Evolutionary conservation across 1,140 invertebrate species (phyloP).

Genomic region (Nasonia longicornis): DNA sequence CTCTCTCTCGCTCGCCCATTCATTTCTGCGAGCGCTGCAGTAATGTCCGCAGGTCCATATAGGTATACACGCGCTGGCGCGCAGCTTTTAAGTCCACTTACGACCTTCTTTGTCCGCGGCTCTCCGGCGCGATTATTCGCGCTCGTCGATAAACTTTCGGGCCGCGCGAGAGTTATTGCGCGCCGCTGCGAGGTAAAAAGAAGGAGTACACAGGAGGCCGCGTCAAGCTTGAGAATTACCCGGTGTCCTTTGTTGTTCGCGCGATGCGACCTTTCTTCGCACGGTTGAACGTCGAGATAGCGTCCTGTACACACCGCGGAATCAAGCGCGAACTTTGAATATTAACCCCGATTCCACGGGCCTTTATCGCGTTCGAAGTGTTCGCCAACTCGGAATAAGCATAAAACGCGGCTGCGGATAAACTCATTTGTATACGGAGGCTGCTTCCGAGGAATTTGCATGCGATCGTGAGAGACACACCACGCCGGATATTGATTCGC

Average conservation of each 20-base stretch:
- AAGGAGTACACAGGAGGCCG: background rate
- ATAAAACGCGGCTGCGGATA: background rate
- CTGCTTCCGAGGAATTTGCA: conserved; percentile 57
- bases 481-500: conserved; percentile 66
- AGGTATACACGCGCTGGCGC: background rate
- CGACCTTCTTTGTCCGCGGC: conserved; percentile 47
- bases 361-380: too few species aligned
- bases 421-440: conserved; percentile 29
- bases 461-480: conserved; percentile 44
- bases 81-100: conserved; percentile 53
- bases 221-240: conserved; percentile 3
- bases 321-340: background rate
- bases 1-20: conserved; percentile 51
- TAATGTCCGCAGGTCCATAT: background rate
- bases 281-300: background rate
- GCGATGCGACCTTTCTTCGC: background rate
- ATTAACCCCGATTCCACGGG: too few species aligned
- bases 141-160: conserved; percentile 34
- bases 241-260: background rate
- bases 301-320: too few species aligned
- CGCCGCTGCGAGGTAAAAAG: background rate
- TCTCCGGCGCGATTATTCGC: conserved; percentile 38
- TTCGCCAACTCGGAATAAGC: too few species aligned
- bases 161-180: background rate
- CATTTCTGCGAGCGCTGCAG: conserved; percentile 48